phyloP scores from a whole-genome alignment of 1,140 invertebrate genomes.

The Asbolus verrucosus region DNA sequence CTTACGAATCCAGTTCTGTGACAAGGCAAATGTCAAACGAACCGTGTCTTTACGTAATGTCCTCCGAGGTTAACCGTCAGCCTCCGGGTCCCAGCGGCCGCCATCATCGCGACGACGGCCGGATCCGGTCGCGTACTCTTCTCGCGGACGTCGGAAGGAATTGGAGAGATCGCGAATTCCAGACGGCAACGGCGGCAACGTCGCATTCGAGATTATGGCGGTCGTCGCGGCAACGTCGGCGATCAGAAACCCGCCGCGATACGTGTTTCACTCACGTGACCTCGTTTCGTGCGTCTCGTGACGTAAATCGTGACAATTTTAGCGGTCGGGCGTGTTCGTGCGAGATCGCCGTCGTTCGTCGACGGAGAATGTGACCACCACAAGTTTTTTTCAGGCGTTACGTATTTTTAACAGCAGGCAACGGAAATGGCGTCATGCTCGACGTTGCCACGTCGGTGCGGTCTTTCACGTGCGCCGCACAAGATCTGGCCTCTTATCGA shows the following conservation, averaged over 20 bases:
- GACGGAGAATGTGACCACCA: conserved; percentile 66
- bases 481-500: background rate
- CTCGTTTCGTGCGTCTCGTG: conserved; percentile 57
- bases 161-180: conserved; percentile 11
- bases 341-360: conserved; percentile 59
- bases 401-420: conserved; percentile 66
- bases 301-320: conserved; percentile 55
- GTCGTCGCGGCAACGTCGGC: conserved; percentile 34
- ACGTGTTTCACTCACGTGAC: conserved; percentile 60
- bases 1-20: background rate
- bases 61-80: too few species aligned
- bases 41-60: conserved; percentile 7
- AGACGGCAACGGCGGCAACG: conserved; percentile 3
- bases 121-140: conserved; percentile 9
- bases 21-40: conserved; percentile 13
- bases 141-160: conserved; percentile 23
- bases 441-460: conserved; percentile 63
- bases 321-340: conserved; percentile 38
- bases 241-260: conserved; percentile 17
- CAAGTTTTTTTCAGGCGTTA: conserved; percentile 68
- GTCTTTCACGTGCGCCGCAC: conserved; percentile 6
- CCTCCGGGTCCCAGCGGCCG: too few species aligned
- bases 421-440: conserved; percentile 69
- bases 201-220: conserved; percentile 15
- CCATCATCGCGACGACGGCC: too few species aligned